Conservation (phyloP, 2,797 vertebrate species). For the Myiothlypis coronata region DNA sequence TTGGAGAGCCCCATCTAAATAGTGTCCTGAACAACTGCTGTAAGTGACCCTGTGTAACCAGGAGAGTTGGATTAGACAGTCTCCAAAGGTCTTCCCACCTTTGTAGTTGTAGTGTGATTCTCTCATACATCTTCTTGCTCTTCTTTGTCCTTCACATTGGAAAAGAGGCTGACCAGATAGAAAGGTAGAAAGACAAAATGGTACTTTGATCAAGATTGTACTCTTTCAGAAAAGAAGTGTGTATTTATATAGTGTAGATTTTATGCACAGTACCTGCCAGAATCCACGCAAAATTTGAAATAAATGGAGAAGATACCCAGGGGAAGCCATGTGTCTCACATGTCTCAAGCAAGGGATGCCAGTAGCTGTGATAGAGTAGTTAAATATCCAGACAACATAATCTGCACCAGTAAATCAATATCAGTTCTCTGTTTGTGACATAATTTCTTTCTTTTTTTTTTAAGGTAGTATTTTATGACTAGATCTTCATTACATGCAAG, state of each 20-base stretch:
- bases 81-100: background rate
- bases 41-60: background rate
- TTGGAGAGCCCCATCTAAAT: background rate
- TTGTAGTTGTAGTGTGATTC: background rate
- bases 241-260: background rate
- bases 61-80: background rate
- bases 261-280: background rate
- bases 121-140: background rate
- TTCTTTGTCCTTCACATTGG: background rate
- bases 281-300: background rate
- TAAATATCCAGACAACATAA: conserved; percentile 1
- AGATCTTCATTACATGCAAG: background rate
- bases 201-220: background rate
- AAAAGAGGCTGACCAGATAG: background rate
- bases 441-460: background rate
- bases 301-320: background rate
- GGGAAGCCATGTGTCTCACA: background rate
- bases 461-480: background rate
- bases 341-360: background rate
- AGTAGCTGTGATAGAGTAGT: background rate
- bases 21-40: background rate
- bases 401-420: background rate
- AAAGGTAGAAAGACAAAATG: background rate
- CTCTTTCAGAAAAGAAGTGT: background rate
- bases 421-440: background rate